Base-by-base conservation (phyloP, 2,113 vertebrate species). In the Hypocryptadius cinnamomeus region DNA sequence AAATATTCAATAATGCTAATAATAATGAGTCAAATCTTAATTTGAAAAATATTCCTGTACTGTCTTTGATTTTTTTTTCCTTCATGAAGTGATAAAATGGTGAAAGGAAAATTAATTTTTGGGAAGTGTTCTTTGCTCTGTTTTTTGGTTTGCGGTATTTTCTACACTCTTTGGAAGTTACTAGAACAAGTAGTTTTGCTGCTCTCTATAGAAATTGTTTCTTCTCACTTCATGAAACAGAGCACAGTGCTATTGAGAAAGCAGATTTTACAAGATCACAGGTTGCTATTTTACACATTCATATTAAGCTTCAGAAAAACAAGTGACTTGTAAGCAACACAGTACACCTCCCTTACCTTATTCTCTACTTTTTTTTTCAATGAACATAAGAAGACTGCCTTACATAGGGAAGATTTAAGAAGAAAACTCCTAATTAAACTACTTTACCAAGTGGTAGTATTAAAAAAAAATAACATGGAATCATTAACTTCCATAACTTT, bases 61-160 rank as follows among this genome's bases (percentile, higher is more conserved):
- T 16, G 12, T 25, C 4, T 44, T 83, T 79, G 14, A 4, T 25
- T 54, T 48, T 39, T 60, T 79, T 84, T 80, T 15, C 5, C 22
- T 72, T 33, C 16, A 53, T 11, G 7, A 83, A 15, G 9, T 39
- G 11, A 37, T 74, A 15, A 60, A 72, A 69, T 11, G 6, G 5
- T 54, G 18, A 61, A 80, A 89, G 2, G 20, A n/a, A 40, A 56
- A 77, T 19, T 60, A 42, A 27, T 64, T 85, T 77, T 31, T 12
- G 5, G 8, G 11, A 65, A 69, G 6, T 18, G 9, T 45, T 42
- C 11, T 61, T 63, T 79, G 15, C 6, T 56, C 4, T 0, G 0
- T 25, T 61, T 39, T 15, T 45, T 31, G 2, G 2, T 40, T 74
- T 89, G 11, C 8, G 4, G 11, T 33, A 50, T 79, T 56, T 23